Conservation (phyloP, 2,113 vertebrate genomes). For the Protobothrops flavoviridis region DNA sequence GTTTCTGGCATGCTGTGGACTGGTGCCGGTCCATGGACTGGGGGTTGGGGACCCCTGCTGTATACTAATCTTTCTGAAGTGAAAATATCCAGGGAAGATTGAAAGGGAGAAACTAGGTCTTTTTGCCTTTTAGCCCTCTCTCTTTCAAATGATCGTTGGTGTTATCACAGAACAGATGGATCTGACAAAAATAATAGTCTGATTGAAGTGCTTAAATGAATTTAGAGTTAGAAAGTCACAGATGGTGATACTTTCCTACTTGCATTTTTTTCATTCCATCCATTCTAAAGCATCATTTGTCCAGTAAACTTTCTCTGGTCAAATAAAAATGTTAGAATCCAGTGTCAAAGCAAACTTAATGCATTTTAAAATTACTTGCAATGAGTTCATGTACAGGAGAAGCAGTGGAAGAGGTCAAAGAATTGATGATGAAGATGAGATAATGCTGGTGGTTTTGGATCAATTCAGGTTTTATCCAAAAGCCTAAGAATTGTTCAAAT, state of each 20-base stretch:
- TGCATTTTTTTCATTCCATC: neutral
- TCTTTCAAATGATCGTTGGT: neutral
- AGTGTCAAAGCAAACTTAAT: neutral
- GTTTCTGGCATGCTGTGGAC: too few species aligned
- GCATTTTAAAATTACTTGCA: neutral
- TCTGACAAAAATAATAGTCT: neutral
- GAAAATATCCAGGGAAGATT: neutral
- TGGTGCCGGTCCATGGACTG: too few species aligned
- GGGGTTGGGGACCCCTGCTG: too few species aligned
- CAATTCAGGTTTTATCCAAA: too few species aligned
- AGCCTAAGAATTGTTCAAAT: neutral
- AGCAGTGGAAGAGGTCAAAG: neutral
- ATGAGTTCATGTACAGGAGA: neutral
- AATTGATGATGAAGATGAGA: neutral
- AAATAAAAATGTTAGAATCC: neutral
- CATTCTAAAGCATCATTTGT: neutral
- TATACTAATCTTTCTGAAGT: neutral
- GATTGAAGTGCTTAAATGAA: neutral
- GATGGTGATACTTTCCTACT: neutral
- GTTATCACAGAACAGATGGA: conserved; percentile 4
- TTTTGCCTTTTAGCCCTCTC: neutral
- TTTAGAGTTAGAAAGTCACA: neutral
- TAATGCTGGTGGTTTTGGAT: too few species aligned
- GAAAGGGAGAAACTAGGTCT: neutral
- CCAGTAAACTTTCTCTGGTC: neutral